Evolutionary conservation across 2,888 invertebrate genomes (phyloP).

Genomic region (Malacosoma neustria): DNA sequence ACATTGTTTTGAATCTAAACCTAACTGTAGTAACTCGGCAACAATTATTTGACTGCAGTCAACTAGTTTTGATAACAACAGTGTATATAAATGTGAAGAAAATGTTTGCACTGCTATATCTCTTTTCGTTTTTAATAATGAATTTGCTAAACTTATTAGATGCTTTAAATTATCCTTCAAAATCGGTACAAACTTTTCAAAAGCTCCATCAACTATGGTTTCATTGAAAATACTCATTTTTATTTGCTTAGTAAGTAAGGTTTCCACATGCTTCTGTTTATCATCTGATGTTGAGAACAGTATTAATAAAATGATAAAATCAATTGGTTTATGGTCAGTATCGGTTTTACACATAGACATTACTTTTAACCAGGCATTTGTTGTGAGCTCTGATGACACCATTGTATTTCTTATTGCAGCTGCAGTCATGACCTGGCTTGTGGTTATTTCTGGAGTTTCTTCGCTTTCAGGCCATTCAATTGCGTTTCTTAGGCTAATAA

Average conservation of each 20-base stretch:
- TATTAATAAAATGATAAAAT: constrained; percentile 79
- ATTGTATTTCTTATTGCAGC: constrained; percentile 73
- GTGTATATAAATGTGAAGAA: constrained; percentile 73
- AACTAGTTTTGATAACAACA: constrained; percentile 56
- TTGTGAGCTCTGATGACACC: constrained; percentile 68
- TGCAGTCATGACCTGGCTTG: constrained; percentile 75
- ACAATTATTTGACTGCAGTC: constrained; percentile 52
- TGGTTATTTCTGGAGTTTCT: constrained; percentile 66
- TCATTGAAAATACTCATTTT: constrained; percentile 75
- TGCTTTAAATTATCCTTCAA: constrained; percentile 71
- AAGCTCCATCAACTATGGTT: constrained; percentile 69
- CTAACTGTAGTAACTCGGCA: constrained; percentile 52
- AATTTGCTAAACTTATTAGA: constrained; percentile 72
- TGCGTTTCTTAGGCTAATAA: constrained; percentile 64
- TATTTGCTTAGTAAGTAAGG: constrained; percentile 77
- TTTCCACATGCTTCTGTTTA: constrained; percentile 76
- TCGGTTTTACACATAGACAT: constrained; percentile 61
- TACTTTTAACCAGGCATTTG: constrained; percentile 75
- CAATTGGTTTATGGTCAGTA: constrained; percentile 78
- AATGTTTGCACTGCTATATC: constrained; percentile 73
- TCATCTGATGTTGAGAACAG: constrained; percentile 76
- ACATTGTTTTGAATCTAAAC: constrained; percentile 50
- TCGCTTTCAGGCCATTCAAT: constrained; percentile 57
- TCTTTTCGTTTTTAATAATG: constrained; percentile 61
- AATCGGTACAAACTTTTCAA: constrained; percentile 70